These are phyloP conservation scores for Orientallactaga sibirica DNA, from an alignment of 2,797 vertebrate genomes.

Conservation along the genomic window DNA sequence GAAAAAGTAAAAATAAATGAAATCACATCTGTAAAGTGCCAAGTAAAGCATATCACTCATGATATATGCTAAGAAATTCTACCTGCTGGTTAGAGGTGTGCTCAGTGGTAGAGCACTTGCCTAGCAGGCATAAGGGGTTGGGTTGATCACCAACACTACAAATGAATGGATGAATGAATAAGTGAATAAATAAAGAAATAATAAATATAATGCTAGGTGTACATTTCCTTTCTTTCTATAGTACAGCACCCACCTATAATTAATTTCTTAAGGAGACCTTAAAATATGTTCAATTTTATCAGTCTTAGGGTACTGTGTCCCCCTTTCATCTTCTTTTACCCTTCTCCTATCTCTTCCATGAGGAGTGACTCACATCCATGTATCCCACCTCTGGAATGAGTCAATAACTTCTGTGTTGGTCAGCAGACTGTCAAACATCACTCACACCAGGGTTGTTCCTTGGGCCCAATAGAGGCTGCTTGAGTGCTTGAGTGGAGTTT, in stretches of 20 bases:
- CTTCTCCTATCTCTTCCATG: conserved; percentile 20
- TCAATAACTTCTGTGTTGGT: conserved; percentile 19
- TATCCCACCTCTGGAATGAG: conserved; percentile 23
- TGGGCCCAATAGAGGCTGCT: conserved; percentile 19
- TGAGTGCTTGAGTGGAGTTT: conserved; percentile 31
- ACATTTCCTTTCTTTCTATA: conserved; percentile 3
- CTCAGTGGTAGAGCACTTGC: background rate
- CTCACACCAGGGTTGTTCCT: conserved; percentile 20
- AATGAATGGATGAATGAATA: background rate
- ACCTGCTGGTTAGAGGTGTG: background rate
- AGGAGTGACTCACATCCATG: background rate
- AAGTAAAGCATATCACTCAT: background rate
- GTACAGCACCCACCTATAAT: conserved; percentile 2
- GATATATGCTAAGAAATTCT: conserved; percentile 21
- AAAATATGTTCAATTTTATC: conserved; percentile 49
- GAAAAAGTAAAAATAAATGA: background rate
- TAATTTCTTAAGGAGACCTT: conserved; percentile 42
- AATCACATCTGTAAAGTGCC: conserved; percentile 51
- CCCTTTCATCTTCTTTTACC: conserved; percentile 51
- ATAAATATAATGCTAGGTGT: background rate
- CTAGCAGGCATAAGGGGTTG: background rate
- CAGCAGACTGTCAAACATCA: conserved; percentile 10
- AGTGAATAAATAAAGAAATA: background rate
- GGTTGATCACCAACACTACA: background rate
- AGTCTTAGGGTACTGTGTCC: background rate